Evolutionary conservation across 2,888 invertebrate genomes (phyloP).

Genomic region (Chaitophorus viminalis): DNA sequence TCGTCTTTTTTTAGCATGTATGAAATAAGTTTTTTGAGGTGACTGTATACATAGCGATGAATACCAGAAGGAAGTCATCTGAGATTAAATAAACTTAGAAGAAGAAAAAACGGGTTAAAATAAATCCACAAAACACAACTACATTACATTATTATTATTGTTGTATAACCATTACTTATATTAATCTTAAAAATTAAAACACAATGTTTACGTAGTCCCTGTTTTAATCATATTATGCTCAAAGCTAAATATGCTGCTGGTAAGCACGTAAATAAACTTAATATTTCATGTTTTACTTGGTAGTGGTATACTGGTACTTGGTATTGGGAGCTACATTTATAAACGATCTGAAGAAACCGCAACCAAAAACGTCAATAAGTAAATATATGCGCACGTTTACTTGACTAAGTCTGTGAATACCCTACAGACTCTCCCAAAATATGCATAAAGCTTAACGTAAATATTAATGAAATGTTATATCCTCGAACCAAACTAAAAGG

Average conservation of each 20-base stretch:
- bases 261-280: background rate
- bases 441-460: background rate
- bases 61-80: constrained; percentile 7
- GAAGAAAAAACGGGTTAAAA: background rate
- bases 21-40: too few relatives aligned
- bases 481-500: constrained; percentile 18
- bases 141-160: background rate
- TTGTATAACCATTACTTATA: background rate
- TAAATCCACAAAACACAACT: background rate
- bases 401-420: constrained; percentile 4
- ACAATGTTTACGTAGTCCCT: background rate
- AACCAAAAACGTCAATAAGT: constrained; percentile 21
- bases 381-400: constrained; percentile 24
- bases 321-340: background rate
- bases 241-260: background rate
- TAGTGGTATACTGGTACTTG: too few relatives aligned
- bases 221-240: constrained; percentile 14
- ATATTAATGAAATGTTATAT: background rate
- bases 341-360: constrained; percentile 5
- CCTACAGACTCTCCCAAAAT: background rate
- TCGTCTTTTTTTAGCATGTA: too few relatives aligned
- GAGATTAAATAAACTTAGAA: background rate
- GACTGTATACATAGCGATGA: too few relatives aligned
- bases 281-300: background rate
- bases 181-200: constrained; percentile 17